Conservation (phyloP, 2,113 vertebrate genomes). For the Mus spicilegus region DNA sequence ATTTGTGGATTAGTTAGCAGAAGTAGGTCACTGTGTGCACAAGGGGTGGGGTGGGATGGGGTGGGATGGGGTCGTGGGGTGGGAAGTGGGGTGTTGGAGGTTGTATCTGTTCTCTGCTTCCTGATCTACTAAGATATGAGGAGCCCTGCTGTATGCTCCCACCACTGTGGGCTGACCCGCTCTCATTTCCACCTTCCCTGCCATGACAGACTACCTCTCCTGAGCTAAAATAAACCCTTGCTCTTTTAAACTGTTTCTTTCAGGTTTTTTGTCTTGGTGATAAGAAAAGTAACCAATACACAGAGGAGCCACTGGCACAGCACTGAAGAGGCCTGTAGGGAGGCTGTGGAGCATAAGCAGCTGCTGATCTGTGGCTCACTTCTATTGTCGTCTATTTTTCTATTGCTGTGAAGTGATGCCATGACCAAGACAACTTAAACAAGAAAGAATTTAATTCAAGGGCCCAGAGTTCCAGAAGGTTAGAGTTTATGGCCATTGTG, state of each 20-base stretch:
- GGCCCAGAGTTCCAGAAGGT: background rate
- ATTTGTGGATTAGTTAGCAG: background rate
- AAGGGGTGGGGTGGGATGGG: no score
- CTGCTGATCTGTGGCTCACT: background rate
- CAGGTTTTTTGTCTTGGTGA: background rate
- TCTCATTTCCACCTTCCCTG: background rate
- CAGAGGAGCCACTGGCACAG: fast-evolving
- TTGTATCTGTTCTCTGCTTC: background rate
- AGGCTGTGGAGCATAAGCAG: no score
- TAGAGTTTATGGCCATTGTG: background rate
- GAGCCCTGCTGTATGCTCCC: background rate
- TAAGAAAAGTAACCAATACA: background rate
- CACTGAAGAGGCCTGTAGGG: background rate
- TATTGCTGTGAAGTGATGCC: background rate
- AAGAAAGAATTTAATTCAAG: background rate
- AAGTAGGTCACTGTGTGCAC: background rate
- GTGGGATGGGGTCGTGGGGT: background rate
- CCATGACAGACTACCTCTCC: background rate
- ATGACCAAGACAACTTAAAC: background rate
- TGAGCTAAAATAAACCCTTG: background rate
- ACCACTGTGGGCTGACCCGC: no score
- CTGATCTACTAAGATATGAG: background rate
- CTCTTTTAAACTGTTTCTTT: background rate
- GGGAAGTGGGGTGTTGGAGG: background rate
- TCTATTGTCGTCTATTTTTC: no score